Conservation (phyloP, 2,888 invertebrate species). For the Autographa pulchrina region DNA sequence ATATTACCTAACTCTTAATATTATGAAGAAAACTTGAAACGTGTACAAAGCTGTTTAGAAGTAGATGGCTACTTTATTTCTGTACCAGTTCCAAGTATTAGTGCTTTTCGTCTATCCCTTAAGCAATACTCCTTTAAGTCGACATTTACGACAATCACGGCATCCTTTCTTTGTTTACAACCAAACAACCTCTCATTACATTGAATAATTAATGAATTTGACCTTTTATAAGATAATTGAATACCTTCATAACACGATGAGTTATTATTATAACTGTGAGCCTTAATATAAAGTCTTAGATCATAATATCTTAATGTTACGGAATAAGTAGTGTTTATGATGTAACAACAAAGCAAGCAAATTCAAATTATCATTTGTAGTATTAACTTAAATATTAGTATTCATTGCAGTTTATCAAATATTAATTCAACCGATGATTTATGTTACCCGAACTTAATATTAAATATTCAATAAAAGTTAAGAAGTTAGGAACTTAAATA, state of each 20-base stretch:
- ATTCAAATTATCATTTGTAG: background rate
- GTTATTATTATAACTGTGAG: constrained; percentile 28
- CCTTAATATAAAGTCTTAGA: constrained; percentile 32
- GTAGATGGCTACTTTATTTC: too few relatives aligned
- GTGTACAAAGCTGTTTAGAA: too few relatives aligned
- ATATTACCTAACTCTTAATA: too few relatives aligned
- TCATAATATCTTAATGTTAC: constrained; percentile 32
- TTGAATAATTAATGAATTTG: constrained; percentile 30
- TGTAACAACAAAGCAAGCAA: background rate
- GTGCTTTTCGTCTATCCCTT: background rate
- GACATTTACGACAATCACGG: background rate
- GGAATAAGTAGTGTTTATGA: constrained; percentile 22
- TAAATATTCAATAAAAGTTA: too few relatives aligned
- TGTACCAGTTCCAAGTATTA: background rate
- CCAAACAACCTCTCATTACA: constrained; percentile 16
- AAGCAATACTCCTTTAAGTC: background rate
- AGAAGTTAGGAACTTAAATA: too few relatives aligned
- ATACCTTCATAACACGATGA: constrained; percentile 33
- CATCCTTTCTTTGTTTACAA: constrained; percentile 1
- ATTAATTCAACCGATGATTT: too few relatives aligned
- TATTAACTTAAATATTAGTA: too few relatives aligned
- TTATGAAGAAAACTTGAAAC: too few relatives aligned
- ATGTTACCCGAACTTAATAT: too few relatives aligned
- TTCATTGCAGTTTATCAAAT: too few relatives aligned
- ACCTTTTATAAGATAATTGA: constrained; percentile 48